A percentile compares a stretch with the other conserved stretches of the same genome.
phyloP scores from a whole-genome alignment of 2,797 vertebrate species.

The Vipera latastei region DNA sequence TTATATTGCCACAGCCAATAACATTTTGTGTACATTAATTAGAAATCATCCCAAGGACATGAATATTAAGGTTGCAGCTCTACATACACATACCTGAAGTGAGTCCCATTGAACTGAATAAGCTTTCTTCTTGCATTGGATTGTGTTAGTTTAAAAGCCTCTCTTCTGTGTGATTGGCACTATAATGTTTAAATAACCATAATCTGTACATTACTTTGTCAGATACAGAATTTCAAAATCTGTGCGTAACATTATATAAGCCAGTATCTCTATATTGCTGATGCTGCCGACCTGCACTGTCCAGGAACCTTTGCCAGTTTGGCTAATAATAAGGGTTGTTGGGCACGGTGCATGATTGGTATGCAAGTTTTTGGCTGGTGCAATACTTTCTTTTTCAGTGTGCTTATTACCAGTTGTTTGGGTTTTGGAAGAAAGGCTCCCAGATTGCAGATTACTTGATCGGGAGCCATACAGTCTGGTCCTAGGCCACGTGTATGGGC shows the following conservation, averaged over 20 bases:
- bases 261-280: background rate
- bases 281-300: background rate
- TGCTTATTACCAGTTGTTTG: background rate
- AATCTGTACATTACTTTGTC: background rate
- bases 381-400: background rate
- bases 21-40: conserved; percentile 1
- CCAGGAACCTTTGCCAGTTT: background rate
- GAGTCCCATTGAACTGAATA: background rate
- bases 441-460: background rate
- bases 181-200: background rate
- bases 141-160: background rate
- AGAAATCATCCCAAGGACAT: background rate
- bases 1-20: background rate
- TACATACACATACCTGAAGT: background rate
- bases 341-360: background rate
- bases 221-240: background rate
- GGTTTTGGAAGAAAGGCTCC: background rate
- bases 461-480: background rate
- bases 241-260: background rate
- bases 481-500: background rate
- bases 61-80: background rate
- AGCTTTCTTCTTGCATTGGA: background rate
- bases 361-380: background rate
- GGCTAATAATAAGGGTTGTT: background rate
- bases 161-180: background rate